Base-by-base conservation (phyloP, 2,797 vertebrate genomes). In the Nothura maculosa region DNA sequence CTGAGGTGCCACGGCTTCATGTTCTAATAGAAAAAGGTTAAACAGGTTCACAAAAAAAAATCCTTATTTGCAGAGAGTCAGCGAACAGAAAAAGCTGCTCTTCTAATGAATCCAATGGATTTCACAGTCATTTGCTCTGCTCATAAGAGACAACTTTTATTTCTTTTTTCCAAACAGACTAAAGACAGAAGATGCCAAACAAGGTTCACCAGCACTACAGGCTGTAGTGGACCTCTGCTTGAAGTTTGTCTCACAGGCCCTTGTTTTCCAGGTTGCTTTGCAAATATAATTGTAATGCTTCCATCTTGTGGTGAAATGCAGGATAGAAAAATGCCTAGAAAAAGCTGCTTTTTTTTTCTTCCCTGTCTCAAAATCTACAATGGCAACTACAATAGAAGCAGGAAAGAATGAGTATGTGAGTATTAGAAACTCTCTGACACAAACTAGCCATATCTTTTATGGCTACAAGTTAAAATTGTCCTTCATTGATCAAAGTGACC, bases 271-370 rank as follows among this genome's bases (percentile, higher is more conserved):
- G 43, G 1, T 8, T 67, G 24, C 7, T 60, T 73, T 89, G 77
- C 89, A 68, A 97, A 96, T 28, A 20, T 58, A 97, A 92, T 96
- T 97, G 92, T 96, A 89, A 97, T 91, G 72, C 92, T 89, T 92
- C 97, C 97, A 97, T 89, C 97, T 97, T 90, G 97, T 98, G 97
- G 97, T 63, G 61, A 96, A 81, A 97, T 4, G 74, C 34, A 91
- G 95, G 95, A 97, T 2, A 92, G 91, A 70, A 57, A 61, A 79
- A 16, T 5, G 12, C 2, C 32, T 5, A 52, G 50, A 19, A 6
- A 2, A 27, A 17, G 34, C n/a, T n/a, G 54, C 45, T 48, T 48
- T 24, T 48, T 25, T 18, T 70, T 50, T 78, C 75, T 66, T 48
- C 60, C 78, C 87, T 83, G 58, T 82, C 73, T 93, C 72, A 91